Evolutionary conservation across 2,113 vertebrate species (phyloP).

Genomic region (Pteronura brasiliensis): DNA sequence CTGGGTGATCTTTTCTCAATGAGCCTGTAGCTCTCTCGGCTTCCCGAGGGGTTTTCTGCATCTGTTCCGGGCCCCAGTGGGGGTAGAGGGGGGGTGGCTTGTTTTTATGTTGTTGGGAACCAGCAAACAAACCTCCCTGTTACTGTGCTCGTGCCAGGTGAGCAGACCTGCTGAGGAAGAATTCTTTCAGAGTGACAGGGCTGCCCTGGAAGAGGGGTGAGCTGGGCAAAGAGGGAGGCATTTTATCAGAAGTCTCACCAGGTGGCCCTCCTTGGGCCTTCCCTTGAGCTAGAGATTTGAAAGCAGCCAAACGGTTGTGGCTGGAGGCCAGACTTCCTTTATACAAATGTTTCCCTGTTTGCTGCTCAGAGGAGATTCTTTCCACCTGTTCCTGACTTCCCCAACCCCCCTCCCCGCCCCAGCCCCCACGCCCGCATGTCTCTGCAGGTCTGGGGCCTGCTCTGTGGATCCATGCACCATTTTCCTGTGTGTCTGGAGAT

Average conservation of each 20-base stretch:
- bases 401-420: no score
- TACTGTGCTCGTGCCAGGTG: neutral
- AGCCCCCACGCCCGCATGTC: no score
- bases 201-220: neutral
- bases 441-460: neutral
- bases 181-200: neutral
- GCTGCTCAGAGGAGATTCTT: neutral
- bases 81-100: neutral
- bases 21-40: constrained; percentile 35
- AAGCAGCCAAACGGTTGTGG: neutral
- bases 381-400: neutral
- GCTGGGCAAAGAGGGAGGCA: neutral
- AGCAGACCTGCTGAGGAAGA: neutral
- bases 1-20: constrained; percentile 68
- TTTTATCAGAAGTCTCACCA: neutral
- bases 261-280: neutral
- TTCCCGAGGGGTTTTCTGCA: constrained; percentile 62
- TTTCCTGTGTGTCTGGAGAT: neutral
- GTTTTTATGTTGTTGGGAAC: constrained; percentile 66
- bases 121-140: constrained; percentile 50
- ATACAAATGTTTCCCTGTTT: neutral
- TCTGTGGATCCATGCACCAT: fast-evolving
- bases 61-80: constrained; percentile 59
- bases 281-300: neutral
- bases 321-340: constrained; percentile 33